Conservation (phyloP, 2,888 invertebrate genomes). For the Iphiclides podalirius region DNA sequence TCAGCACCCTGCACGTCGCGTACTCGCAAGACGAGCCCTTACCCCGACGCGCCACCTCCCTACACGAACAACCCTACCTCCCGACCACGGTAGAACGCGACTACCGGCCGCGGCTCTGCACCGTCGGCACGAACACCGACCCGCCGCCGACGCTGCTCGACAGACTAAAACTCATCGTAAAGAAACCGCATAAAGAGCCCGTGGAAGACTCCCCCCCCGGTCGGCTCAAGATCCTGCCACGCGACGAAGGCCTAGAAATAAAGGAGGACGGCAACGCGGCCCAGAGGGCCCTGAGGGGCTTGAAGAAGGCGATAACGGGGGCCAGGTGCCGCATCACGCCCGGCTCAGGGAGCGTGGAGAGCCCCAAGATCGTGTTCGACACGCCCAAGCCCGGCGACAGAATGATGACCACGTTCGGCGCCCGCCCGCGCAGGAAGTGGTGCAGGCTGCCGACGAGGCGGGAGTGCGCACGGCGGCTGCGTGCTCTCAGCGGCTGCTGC, state of each 20-base stretch:
- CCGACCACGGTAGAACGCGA: conserved; percentile 44
- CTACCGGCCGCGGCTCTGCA: conserved; percentile 52
- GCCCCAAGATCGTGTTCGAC: conserved; percentile 70
- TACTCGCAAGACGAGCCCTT: conserved; percentile 59
- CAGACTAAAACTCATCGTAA: conserved; percentile 48
- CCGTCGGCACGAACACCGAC: conserved; percentile 70
- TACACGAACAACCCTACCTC: conserved; percentile 49
- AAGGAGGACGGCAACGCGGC: conserved; percentile 54
- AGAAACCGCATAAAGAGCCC: conserved; percentile 43
- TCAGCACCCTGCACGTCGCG: conserved; percentile 70
- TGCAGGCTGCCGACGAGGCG: conserved; percentile 54
- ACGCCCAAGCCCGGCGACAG: conserved; percentile 67
- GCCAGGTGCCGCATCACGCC: conserved; percentile 66
- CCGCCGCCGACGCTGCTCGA: conserved; percentile 53
- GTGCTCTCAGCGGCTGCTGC: conserved; percentile 56
- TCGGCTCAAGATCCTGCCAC: conserved; percentile 53
- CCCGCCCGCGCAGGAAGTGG: conserved; percentile 52
- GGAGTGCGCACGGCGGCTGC: conserved; percentile 49
- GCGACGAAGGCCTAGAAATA: conserved; percentile 52
- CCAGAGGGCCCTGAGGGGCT: conserved; percentile 52
- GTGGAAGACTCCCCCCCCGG: conserved; percentile 46
- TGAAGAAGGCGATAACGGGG: conserved; percentile 61
- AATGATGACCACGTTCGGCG: conserved; percentile 68
- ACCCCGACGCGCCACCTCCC: conserved; percentile 55
- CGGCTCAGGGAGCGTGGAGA: conserved; percentile 54